A percentile compares a stretch with the other conserved stretches of the same genome.
phyloP scores from a whole-genome alignment of 2,113 vertebrate species.

The Trichomycterus rosablanca region DNA sequence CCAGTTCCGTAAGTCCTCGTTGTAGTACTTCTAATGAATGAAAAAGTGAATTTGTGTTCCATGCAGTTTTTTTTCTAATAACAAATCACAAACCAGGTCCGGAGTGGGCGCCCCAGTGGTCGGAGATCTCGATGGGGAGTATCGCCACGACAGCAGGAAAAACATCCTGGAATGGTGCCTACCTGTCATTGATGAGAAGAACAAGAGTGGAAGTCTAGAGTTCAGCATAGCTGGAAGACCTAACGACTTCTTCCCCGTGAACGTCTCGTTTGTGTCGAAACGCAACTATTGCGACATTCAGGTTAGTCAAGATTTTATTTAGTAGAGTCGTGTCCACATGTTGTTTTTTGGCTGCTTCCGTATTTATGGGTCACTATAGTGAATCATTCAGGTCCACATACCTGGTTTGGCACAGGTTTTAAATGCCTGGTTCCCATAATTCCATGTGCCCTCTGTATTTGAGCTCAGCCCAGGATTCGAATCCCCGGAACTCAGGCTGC shows the following conservation, averaged over 20 bases:
- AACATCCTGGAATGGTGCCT: conserved; percentile 93
- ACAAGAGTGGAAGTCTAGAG: conserved; percentile 93
- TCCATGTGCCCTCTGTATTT: too few species aligned
- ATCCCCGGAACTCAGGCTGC: too few species aligned
- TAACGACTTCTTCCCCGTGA: conserved; percentile 91
- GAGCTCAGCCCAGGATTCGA: too few species aligned
- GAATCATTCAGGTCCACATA: too few species aligned
- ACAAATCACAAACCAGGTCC: too few species aligned
- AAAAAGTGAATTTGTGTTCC: too few species aligned
- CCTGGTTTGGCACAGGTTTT: too few species aligned
- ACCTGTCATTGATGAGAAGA: conserved; percentile 94
- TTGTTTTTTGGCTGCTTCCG: too few species aligned
- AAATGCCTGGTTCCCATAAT: too few species aligned
- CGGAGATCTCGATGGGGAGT: conserved; percentile 93
- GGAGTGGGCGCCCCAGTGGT: conserved; percentile 87
- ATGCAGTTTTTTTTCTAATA: too few species aligned
- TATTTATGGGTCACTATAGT: too few species aligned
- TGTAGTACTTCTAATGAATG: not conserved
- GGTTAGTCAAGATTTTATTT: conserved; percentile 58
- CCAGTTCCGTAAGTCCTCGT: conserved; percentile 87
- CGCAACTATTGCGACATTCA: conserved; percentile 95
- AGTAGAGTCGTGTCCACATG: too few species aligned
- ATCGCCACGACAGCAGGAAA: conserved; percentile 89
- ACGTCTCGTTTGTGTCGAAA: conserved; percentile 90
- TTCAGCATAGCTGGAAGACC: conserved; percentile 93